Evolutionary conservation across 2,888 invertebrate species (phyloP).

Genomic region (Geophilus truncorum): DNA sequence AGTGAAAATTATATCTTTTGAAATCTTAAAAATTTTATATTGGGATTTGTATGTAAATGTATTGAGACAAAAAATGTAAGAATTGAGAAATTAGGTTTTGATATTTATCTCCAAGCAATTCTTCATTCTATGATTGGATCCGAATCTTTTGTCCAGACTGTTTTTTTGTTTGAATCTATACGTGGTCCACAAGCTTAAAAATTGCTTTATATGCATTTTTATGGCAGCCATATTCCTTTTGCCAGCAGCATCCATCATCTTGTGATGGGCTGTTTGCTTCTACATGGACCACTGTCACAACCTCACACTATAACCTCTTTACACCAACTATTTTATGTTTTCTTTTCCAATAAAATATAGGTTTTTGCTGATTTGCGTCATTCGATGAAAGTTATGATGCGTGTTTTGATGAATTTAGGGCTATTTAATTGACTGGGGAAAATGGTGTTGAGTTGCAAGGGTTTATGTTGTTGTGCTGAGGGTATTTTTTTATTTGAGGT

Average conservation of each 20-base stretch:
- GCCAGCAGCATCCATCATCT: neutral
- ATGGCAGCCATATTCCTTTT: neutral
- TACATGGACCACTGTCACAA: neutral
- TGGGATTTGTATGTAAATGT: too few relatives aligned
- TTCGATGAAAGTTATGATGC: neutral
- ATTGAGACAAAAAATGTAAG: too few relatives aligned
- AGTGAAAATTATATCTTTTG: too few relatives aligned
- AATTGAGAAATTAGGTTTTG: too few relatives aligned
- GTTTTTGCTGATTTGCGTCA: neutral
- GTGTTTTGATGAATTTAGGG: neutral
- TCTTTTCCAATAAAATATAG: neutral
- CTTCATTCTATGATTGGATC: too few relatives aligned
- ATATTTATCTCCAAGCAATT: too few relatives aligned
- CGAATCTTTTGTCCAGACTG: too few relatives aligned
- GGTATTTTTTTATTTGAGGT: neutral
- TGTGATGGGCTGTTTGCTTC: neutral
- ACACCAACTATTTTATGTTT: neutral
- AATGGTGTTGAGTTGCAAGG: neutral
- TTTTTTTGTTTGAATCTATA: neutral
- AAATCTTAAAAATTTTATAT: too few relatives aligned
- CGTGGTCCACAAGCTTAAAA: neutral
- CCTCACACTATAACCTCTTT: neutral
- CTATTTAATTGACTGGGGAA: neutral
- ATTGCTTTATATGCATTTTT: slow-evolving; percentile 24
- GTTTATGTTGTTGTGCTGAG: neutral